Evolutionary conservation across 1,140 invertebrate species (phyloP).

Genomic region (Hydropsyche tenuis): DNA sequence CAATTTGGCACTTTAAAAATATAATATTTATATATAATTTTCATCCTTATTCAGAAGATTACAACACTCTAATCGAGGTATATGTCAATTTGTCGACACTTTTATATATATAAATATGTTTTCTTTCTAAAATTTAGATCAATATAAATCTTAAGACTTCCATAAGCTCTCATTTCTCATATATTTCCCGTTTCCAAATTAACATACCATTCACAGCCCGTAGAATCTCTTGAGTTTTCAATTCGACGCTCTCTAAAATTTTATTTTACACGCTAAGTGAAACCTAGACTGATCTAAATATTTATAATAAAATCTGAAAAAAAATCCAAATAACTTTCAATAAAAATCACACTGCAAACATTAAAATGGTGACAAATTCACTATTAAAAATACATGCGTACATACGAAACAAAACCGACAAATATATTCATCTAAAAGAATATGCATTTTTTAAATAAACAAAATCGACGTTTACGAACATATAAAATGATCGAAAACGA

Average conservation of each 20-base stretch:
- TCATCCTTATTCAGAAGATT: neutral
- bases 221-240: slow-evolving; percentile 31
- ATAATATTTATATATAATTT: neutral
- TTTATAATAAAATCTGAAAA: slow-evolving; percentile 10
- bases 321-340: slow-evolving; percentile 28
- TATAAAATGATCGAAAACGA: too few species aligned
- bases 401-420: neutral
- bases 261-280: slow-evolving; percentile 15
- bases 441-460: too few species aligned
- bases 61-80: slow-evolving; percentile 2
- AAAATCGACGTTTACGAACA: too few species aligned
- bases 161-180: slow-evolving; percentile 49
- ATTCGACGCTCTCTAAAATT: slow-evolving; percentile 1
- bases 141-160: slow-evolving; percentile 44
- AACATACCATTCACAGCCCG: slow-evolving; percentile 43
- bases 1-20: slow-evolving; percentile 31
- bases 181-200: slow-evolving; percentile 29
- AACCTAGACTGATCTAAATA: slow-evolving; percentile 13
- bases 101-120: slow-evolving; percentile 19
- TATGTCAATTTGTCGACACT: slow-evolving; percentile 5
- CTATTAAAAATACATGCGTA: slow-evolving; percentile 14
- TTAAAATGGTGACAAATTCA: slow-evolving; percentile 6
- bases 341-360: slow-evolving; percentile 38
- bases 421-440: too few species aligned
- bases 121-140: slow-evolving; percentile 32